Conservation (phyloP, 2,113 vertebrate species). For the Festucalex cinctus region DNA sequence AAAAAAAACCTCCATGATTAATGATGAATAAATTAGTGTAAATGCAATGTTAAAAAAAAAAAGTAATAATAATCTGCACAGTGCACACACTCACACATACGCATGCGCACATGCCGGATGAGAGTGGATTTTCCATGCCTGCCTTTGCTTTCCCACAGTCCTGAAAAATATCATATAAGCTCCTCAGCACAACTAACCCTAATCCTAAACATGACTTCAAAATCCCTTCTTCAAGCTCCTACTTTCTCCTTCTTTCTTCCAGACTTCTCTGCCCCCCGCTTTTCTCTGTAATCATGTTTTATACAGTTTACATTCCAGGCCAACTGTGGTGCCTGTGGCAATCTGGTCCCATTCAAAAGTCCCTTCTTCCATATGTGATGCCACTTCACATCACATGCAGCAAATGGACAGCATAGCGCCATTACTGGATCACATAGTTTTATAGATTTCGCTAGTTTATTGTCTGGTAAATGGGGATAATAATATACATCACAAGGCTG, state of each 20-base stretch:
- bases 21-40: too few species aligned
- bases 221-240: slow-evolving; percentile 12
- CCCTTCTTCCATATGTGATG: slow-evolving; percentile 39
- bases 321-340: slow-evolving; percentile 45
- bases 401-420: slow-evolving; percentile 17
- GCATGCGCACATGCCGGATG: slow-evolving; percentile 15
- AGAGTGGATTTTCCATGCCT: not conserved
- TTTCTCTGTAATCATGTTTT: slow-evolving; percentile 49
- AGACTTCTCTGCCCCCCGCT: not conserved
- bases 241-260: not conserved
- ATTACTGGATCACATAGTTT: slow-evolving; percentile 24
- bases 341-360: slow-evolving; percentile 35
- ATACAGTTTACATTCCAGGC: slow-evolving; percentile 51
- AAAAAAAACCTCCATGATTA: too few species aligned
- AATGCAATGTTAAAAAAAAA: too few species aligned
- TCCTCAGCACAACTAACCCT: slow-evolving; percentile 41
- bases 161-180: slow-evolving; percentile 38
- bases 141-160: slow-evolving; percentile 36
- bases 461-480: slow-evolving; percentile 3
- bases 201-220: slow-evolving; percentile 63
- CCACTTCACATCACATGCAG: slow-evolving; percentile 35
- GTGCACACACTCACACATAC: slow-evolving; percentile 2
- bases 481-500: slow-evolving; percentile 19
- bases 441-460: slow-evolving; percentile 25
- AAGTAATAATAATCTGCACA: too few species aligned